A percentile compares a stretch with the other conserved stretches of the same genome.
phyloP scores from a whole-genome alignment of 2,888 invertebrate species.

The Mongoloraphidia duomilia region DNA sequence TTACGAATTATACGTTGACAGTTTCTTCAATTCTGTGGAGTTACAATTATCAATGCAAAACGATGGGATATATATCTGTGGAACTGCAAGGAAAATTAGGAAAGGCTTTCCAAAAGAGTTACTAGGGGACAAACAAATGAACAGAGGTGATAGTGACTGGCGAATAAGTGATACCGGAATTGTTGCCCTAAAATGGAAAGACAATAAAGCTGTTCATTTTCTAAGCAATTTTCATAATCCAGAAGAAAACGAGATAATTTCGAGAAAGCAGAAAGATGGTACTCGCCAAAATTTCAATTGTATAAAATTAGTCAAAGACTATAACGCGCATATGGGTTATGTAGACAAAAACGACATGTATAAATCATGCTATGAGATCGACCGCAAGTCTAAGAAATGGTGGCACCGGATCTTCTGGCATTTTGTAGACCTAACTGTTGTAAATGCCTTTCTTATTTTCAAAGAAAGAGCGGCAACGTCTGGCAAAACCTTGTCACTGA shows the following conservation, averaged over 20 bases:
- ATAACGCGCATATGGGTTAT: slow-evolving; percentile 20
- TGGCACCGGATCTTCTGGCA: slow-evolving; percentile 19
- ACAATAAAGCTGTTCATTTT: slow-evolving; percentile 5
- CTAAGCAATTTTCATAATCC: slow-evolving; percentile 3
- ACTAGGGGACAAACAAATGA: background rate
- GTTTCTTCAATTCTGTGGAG: slow-evolving; percentile 6
- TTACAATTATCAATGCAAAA: slow-evolving; percentile 5
- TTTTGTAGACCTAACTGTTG: slow-evolving; percentile 18
- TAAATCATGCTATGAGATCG: slow-evolving; percentile 18
- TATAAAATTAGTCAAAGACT: slow-evolving; percentile 17
- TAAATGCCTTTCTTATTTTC: slow-evolving; percentile 14
- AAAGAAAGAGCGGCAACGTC: background rate
- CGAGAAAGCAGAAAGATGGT: slow-evolving; percentile 16
- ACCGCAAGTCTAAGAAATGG: slow-evolving; percentile 22
- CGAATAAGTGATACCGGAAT: background rate
- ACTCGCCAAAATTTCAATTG: slow-evolving; percentile 13
- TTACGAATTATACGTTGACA: slow-evolving; percentile 1
- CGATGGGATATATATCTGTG: slow-evolving; percentile 6
- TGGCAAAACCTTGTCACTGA: slow-evolving; percentile 6
- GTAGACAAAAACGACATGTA: slow-evolving; percentile 21
- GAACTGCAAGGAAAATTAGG: slow-evolving; percentile 1
- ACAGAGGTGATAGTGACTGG: too few relatives aligned
- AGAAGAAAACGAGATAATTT: background rate
- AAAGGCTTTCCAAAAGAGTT: slow-evolving; percentile 3
- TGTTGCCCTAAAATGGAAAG: slow-evolving; percentile 6